A percentile compares a stretch with the other conserved stretches of the same genome.
Conservation (phyloP, 2,113 vertebrate genomes). For the Lycaon pictus region DNA sequence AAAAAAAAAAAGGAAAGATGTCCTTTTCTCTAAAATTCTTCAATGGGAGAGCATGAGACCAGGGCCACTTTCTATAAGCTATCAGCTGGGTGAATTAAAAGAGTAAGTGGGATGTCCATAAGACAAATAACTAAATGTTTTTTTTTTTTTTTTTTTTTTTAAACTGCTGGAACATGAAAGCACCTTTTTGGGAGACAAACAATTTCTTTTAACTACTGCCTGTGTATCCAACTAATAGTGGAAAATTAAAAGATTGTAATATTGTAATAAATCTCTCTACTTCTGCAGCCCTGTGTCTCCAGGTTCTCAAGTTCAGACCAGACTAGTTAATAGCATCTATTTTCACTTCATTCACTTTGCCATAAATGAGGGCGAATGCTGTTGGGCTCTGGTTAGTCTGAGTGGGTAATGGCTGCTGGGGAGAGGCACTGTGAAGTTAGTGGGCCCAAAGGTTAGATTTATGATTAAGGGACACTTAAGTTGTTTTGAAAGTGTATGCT, state of each 20-base stretch:
- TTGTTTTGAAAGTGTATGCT: background rate
- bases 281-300: background rate
- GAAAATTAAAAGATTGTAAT: background rate
- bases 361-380: background rate
- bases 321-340: background rate
- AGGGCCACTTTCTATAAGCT: background rate
- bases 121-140: background rate
- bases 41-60: background rate
- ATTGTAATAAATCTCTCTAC: background rate
- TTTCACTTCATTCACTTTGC: background rate
- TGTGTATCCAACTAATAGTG: background rate
- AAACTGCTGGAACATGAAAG: background rate
- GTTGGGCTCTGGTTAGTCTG: background rate
- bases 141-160: background rate
- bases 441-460: background rate
- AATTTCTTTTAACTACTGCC: background rate
- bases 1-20: background rate
- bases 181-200: background rate
- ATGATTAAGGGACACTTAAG: background rate
- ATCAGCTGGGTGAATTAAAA: background rate
- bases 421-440: background rate
- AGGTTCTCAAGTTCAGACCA: background rate
- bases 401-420: background rate
- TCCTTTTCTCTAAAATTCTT: background rate
- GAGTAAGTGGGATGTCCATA: background rate